Conservation (phyloP, 2,888 invertebrate genomes). For the Junonia oenone region DNA sequence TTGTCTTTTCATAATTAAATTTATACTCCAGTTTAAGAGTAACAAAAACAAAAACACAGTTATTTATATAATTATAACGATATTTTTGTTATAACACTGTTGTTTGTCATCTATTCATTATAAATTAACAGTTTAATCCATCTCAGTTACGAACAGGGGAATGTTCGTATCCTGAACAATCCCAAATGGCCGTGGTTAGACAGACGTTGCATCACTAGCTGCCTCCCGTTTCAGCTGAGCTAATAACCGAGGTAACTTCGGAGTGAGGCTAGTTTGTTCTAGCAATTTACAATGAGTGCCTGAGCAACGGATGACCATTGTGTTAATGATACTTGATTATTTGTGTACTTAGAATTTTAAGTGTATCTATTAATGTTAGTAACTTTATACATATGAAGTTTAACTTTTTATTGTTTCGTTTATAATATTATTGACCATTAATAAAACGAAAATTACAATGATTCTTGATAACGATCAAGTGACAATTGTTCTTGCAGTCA, state of each 20-base stretch:
- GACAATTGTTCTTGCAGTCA: too few species aligned
- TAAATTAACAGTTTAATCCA: not conserved
- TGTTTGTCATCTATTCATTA: not conserved
- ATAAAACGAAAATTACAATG: too few species aligned
- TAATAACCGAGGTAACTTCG: constrained; percentile 54
- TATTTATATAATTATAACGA: too few species aligned
- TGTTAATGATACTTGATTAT: not conserved
- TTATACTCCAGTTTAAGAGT: too few species aligned
- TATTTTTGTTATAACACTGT: not conserved
- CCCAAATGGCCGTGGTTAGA: constrained; percentile 41
- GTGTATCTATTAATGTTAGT: too few species aligned
- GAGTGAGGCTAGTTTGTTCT: constrained; percentile 18
- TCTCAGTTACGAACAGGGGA: not conserved
- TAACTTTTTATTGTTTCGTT: too few species aligned
- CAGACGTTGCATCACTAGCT: constrained; percentile 43
- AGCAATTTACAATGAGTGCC: constrained; percentile 17
- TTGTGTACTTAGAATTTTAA: not conserved
- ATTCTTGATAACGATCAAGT: too few species aligned
- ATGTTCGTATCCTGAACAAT: constrained; percentile 33
- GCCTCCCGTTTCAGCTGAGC: constrained; percentile 51
- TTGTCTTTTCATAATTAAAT: not conserved
- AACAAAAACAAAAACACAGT: too few species aligned
- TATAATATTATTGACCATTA: too few species aligned
- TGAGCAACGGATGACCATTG: not conserved
- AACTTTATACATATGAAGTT: too few species aligned